These are phyloP conservation scores for Recurvirostra avosetta DNA, from an alignment of 2,113 vertebrate species.

Conservation along the genomic window DNA sequence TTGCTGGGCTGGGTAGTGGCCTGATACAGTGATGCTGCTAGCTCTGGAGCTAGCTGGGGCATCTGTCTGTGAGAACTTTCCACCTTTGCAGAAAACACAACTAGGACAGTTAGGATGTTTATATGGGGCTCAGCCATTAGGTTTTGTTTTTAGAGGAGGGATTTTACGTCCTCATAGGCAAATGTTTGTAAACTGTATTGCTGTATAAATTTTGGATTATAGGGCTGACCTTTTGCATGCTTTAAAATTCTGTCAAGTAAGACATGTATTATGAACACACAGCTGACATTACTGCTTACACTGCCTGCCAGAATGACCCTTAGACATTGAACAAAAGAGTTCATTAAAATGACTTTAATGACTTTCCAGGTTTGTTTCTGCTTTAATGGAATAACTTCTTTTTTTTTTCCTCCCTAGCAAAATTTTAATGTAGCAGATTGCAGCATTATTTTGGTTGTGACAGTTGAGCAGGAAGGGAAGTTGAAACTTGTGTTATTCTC, in stretches of 20 bases:
- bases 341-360: neutral
- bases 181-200: neutral
- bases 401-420: neutral
- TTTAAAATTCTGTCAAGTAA: neutral
- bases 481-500: slow-evolving; percentile 41
- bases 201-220: neutral
- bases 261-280: neutral
- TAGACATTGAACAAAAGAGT: neutral
- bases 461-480: slow-evolving; percentile 30
- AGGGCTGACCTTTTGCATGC: neutral
- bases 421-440: neutral
- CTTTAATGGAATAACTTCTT: neutral
- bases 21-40: neutral
- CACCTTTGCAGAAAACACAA: neutral
- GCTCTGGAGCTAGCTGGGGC: neutral
- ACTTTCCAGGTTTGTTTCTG: neutral
- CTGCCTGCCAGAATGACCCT: neutral
- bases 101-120: neutral
- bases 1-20: neutral
- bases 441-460: slow-evolving; percentile 27
- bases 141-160: neutral
- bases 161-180: neutral
- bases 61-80: neutral
- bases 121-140: neutral
- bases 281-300: neutral